Evolutionary conservation across 2,113 vertebrate genomes (phyloP).

Genomic region (Carassius gibelio): DNA sequence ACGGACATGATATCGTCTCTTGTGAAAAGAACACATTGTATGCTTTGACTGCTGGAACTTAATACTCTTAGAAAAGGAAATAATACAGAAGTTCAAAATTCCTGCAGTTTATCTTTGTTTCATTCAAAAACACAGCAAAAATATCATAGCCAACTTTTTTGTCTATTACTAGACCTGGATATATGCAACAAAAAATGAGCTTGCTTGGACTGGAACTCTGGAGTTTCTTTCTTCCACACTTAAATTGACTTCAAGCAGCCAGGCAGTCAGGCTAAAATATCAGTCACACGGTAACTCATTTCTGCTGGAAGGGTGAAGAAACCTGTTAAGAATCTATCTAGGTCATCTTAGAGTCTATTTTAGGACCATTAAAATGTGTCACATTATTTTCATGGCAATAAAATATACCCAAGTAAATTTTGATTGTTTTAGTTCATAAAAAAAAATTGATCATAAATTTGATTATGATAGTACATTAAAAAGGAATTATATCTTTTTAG

Average conservation of each 20-base stretch:
- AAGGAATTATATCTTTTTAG: not conserved
- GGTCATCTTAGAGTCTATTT: not conserved
- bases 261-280: not conserved
- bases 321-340: not conserved
- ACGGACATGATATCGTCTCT: constrained; percentile 37
- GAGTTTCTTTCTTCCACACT: not conserved
- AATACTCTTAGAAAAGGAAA: not conserved
- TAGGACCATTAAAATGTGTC: not conserved
- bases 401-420: too few species aligned
- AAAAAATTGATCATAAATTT: too few species aligned
- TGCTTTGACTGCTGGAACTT: constrained; percentile 42
- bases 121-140: not conserved
- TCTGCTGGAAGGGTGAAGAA: not conserved
- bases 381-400: not conserved
- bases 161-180: not conserved
- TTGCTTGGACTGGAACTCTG: not conserved
- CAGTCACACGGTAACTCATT: not conserved
- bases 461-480: not conserved
- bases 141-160: constrained; percentile 20
- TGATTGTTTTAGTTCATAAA: too few species aligned
- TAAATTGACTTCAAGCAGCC: not conserved
- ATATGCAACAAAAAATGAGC: not conserved
- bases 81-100: not conserved
- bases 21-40: constrained; percentile 6
- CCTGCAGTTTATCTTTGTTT: not conserved